Conservation (phyloP, 2,888 invertebrate species). For the Cantharis flavilabris region DNA sequence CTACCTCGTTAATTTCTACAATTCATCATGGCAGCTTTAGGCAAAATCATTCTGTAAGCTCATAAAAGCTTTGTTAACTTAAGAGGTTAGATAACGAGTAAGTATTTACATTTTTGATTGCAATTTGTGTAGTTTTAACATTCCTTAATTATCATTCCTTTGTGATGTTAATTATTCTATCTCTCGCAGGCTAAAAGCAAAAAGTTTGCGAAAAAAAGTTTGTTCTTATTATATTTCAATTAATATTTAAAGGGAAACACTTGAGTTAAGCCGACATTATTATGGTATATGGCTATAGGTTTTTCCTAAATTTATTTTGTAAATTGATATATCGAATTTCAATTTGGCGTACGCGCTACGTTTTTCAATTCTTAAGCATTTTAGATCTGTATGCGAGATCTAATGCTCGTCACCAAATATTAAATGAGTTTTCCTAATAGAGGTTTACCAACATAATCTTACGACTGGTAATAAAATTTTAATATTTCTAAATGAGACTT, state of each 20-base stretch:
- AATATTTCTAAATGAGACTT: slow-evolving; percentile 32
- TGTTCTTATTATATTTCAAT: slow-evolving; percentile 13
- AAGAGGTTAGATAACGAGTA: slow-evolving; percentile 24
- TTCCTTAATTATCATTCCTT: slow-evolving; percentile 24
- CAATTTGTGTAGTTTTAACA: slow-evolving; percentile 29
- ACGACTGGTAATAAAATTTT: slow-evolving; percentile 32
- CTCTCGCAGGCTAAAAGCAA: slow-evolving; percentile 18
- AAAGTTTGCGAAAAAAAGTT: slow-evolving; percentile 19
- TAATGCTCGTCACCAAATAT: slow-evolving; percentile 25
- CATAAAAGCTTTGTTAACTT: slow-evolving; percentile 25
- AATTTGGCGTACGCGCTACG: slow-evolving; percentile 19
- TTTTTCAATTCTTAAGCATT: slow-evolving; percentile 28
- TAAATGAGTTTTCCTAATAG: slow-evolving; percentile 35
- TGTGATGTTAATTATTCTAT: slow-evolving; percentile 26
- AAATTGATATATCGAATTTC: slow-evolving; percentile 27
- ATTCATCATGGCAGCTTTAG: slow-evolving; percentile 1
- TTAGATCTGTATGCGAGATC: slow-evolving; percentile 26
- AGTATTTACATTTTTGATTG: slow-evolving; percentile 31
- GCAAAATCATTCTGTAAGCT: slow-evolving; percentile 20
- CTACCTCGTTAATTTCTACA: not conserved
- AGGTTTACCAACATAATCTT: slow-evolving; percentile 34
- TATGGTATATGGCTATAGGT: slow-evolving; percentile 1
- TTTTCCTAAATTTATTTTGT: slow-evolving; percentile 8
- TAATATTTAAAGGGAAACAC: slow-evolving; percentile 19
- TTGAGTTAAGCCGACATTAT: slow-evolving; percentile 13